Evolutionary conservation across 2,113 vertebrate species (phyloP).

Genomic region (Rattus rattus): DNA sequence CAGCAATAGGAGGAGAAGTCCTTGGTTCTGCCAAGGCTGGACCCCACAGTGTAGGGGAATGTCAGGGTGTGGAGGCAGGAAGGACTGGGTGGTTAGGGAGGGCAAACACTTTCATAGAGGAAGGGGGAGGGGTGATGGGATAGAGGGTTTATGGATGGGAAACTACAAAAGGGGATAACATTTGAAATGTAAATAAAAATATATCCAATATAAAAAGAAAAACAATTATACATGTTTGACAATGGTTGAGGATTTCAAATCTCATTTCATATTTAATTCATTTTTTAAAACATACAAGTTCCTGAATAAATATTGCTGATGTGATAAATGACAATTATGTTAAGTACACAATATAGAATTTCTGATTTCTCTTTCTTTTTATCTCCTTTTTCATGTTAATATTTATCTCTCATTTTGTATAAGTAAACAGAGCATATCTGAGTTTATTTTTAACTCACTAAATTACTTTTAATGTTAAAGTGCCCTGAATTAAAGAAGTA

Average conservation of each 20-base stretch:
- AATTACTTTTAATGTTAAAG: slow-evolving; percentile 21
- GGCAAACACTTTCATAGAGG: too few species aligned
- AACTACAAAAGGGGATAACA: too few species aligned
- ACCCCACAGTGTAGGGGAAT: too few species aligned
- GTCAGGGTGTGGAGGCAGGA: too few species aligned
- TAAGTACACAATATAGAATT: not conserved
- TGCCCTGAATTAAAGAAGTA: not conserved
- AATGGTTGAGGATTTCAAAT: not conserved
- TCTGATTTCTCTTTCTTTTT: not conserved
- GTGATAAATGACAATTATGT: not conserved
- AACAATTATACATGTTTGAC: slow-evolving; percentile 20
- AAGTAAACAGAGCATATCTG: not conserved
- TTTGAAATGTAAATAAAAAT: too few species aligned
- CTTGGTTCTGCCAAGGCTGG: too few species aligned
- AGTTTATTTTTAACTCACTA: not conserved
- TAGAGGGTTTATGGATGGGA: too few species aligned
- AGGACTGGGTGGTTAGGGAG: too few species aligned
- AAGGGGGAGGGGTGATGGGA: too few species aligned
- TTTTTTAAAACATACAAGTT: not conserved
- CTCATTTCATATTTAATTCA: not conserved
- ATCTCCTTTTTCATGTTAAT: not conserved
- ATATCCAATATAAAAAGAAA: too few species aligned
- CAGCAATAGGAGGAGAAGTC: too few species aligned
- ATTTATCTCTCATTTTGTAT: not conserved
- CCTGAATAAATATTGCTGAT: not conserved